Evolutionary conservation across 2,113 vertebrate species (phyloP).

Genomic region (Podarcis cretensis): DNA sequence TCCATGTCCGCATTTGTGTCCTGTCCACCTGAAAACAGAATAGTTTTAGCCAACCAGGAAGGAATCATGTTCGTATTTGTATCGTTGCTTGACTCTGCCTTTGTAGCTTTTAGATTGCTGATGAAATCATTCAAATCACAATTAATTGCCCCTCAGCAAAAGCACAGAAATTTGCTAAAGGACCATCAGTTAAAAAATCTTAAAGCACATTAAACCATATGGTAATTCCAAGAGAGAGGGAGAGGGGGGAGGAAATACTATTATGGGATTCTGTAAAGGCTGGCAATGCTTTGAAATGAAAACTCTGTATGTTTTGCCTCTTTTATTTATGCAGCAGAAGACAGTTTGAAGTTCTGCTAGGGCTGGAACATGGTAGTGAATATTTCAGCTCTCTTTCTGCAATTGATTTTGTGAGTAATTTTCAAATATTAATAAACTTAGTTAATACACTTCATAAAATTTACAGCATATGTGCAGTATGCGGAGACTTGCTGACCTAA

Average conservation of each 20-base stretch:
- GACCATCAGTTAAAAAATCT: not conserved
- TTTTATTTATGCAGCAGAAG: slow-evolving; percentile 9
- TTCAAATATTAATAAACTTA: slow-evolving; percentile 31
- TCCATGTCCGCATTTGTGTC: not conserved
- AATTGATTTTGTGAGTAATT: slow-evolving; percentile 19
- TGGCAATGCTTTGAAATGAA: slow-evolving; percentile 4
- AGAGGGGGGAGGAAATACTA: not conserved
- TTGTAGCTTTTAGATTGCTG: slow-evolving; percentile 1
- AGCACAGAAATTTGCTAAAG: not conserved
- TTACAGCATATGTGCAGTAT: not conserved
- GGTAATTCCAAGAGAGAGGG: not conserved
- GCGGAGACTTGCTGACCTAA: not conserved
- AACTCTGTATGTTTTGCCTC: slow-evolving; percentile 9
- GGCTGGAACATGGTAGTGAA: slow-evolving; percentile 6
- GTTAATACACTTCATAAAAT: slow-evolving; percentile 19
- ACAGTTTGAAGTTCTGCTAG: not conserved
- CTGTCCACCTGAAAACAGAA: not conserved
- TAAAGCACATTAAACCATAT: slow-evolving; percentile 1
- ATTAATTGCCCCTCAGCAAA: slow-evolving; percentile 32
- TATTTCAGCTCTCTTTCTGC: slow-evolving; percentile 8
- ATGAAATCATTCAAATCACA: slow-evolving; percentile 20
- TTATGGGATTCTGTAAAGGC: slow-evolving; percentile 14
- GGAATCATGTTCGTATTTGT: not conserved
- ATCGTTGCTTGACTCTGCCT: not conserved
- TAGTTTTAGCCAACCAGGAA: not conserved